Base-by-base conservation (phyloP, 2,113 vertebrate genomes). In the Uropsilus gracilis region DNA sequence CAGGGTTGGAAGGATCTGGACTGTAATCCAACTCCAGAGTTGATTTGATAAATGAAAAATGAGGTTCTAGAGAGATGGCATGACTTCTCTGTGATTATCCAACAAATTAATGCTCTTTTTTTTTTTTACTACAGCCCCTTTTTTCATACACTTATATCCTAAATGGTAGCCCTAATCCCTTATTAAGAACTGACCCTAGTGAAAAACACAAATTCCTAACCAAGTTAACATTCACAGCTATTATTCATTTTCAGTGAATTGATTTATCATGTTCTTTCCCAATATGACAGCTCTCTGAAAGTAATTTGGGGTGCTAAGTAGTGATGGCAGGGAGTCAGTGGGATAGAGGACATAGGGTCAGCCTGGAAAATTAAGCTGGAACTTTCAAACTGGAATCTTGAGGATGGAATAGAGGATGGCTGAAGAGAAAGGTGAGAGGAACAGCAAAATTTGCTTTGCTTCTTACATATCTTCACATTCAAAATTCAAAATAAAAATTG, bases 171-270 rank as follows among this genome's bases (percentile, higher is more conserved):
- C 68, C 12, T 42, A 34, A 14, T 24, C n/a, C 2, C 26, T 81
- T 77, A 55, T n/a, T 85, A 85, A 50, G 76, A 22, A 85, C 48
- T 69, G 30, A 26, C 34, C 44, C 11, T 26, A 12, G 44, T 39
- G 30, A 32, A 46, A 61, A 84, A 80, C 53, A 50, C 69, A 78
- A 87, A 66, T 32, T 53, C 24, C 14, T 71, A 90, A n/a, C 44
- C 75, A 71, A 11, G 39, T 59, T 63, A 77, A 78, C 61, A 85
- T 8, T 13, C 8, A 48, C 6, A 66, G 24, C 24, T 69, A 55
- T 50, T 48, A 83, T 34, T 86, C n/a, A 50, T 63, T 86, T 90
- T 87, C 50, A 90, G 22, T 84, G 77, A 92, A 75, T n/a, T 85
- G 39, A 66, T 53, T 90, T 72, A 75, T 48, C 26, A 55, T 13